Conservation (phyloP, 2,888 invertebrate genomes). For the Melieria omissa region DNA sequence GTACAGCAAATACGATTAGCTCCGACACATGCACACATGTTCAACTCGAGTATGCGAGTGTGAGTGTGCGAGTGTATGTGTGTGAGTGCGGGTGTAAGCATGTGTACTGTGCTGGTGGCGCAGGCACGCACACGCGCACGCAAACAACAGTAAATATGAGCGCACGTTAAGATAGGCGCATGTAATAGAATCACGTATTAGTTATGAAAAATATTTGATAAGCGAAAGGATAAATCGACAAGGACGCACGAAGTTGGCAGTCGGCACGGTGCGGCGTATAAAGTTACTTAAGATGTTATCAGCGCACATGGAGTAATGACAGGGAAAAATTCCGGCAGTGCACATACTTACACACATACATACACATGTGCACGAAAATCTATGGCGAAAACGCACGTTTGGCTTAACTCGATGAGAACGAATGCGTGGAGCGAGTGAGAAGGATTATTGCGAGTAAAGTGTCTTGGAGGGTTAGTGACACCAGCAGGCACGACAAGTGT, state of each 20-base stretch:
- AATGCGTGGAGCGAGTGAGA: too few species aligned
- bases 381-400: conserved; percentile 12
- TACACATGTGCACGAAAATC: not conserved
- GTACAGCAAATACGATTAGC: too few species aligned
- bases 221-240: conserved; percentile 53
- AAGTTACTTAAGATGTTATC: conserved; percentile 52
- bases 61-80: too few species aligned
- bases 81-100: too few species aligned
- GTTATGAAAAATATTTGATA: conserved; percentile 61
- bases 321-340: not conserved
- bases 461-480: too few species aligned
- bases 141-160: not conserved
- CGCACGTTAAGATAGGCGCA: conserved; percentile 36
- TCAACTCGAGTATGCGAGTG: not conserved
- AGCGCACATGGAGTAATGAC: conserved; percentile 10
- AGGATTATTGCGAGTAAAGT: too few species aligned
- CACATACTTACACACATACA: not conserved
- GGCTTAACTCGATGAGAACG: conserved; percentile 3
- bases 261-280: not conserved
- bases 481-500: too few species aligned
- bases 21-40: not conserved
- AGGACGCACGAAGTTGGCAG: conserved; percentile 16
- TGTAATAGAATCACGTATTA: conserved; percentile 61
- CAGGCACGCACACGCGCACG: conserved; percentile 1
- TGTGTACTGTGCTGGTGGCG: too few species aligned